Base-by-base conservation (phyloP, 2,888 invertebrate species). In the Hyppa rectilinea region DNA sequence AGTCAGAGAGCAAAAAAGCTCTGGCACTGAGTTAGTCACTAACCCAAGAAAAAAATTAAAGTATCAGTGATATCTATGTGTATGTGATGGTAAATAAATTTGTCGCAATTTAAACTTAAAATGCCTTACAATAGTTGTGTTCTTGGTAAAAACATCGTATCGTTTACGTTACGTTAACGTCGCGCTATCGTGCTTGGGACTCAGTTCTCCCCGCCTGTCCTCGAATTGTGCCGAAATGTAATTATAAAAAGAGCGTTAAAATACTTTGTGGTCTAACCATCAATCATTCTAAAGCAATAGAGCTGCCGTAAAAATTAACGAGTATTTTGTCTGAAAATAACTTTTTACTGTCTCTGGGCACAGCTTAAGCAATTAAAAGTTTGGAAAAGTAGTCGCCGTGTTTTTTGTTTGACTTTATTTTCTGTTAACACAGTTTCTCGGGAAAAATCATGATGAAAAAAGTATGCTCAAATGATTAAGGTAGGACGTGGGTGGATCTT, bases 281-380 rank as follows among this genome's bases (percentile, higher is more conserved):
- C 47, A 71, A 71, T 53, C 63, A 71, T 75, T 76, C 38, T 31
- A 36, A 43, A 63, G 29, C 12, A 64, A 77, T 31, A 60, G 59
- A 53, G 14, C 26, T 67, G n/a, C 31, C 34, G n/a, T 40, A 60
- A 63, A 58, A 68, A 72, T 23, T 47, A 67, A 62, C 58, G 58
- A 29, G 43, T 52, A 23, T 59, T 72, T 77, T 59, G 65, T 31
- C 14, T 29, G 53, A 59, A 55, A 34, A 59, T 50, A 55, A 60
- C 55, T 74, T 82, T 45, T 79, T 34, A 70, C 62, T 72, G 64
- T 77, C 75, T 71, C 71, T 62, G 66, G 66, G 58, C 63, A 77
- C 67, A 31, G 79, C 68, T 78, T 74, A 60, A 36, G 83, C 81
- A 84, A 84, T 84, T 84, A 84, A 83, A 84, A 84, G 77, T 84